Percentiles rank a stretch among this genome's conserved stretches.
Conservation (phyloP, 2,888 invertebrate species). For the Chloroclysta siterata region DNA sequence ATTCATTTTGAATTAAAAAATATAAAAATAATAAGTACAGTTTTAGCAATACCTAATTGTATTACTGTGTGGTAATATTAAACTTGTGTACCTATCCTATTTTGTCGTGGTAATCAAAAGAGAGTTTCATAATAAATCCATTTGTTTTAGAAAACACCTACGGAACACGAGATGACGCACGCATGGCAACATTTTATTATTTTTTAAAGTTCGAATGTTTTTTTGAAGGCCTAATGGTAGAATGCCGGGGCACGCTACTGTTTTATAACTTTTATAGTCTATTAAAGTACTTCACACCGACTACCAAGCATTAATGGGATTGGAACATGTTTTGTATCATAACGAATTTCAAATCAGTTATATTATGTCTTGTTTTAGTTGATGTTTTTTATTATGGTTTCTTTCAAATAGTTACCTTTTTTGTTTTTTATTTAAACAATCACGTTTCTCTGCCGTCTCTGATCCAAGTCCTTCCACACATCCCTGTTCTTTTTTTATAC, state of each 20-base stretch:
- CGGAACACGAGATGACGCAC: background rate
- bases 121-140: no score
- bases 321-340: constrained; percentile 33
- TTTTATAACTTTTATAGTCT: constrained; percentile 58
- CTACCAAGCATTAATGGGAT: constrained; percentile 19
- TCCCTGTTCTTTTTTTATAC: no score
- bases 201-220: background rate
- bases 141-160: background rate
- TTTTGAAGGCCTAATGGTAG: constrained; percentile 67
- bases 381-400: background rate
- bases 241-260: constrained; percentile 70
- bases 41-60: no score
- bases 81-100: no score
- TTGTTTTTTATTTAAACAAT: no score
- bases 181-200: background rate
- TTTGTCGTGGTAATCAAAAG: no score
- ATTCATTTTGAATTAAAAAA: no score
- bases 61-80: no score
- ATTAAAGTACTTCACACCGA: constrained; percentile 23
- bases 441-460: no score
- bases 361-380: constrained; percentile 19
- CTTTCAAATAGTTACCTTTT: background rate
- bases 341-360: constrained; percentile 43
- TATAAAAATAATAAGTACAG: no score
- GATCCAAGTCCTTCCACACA: no score